Evolutionary conservation across 2,888 invertebrate genomes (phyloP), one percentile per base, ranked within the genome.

Genomic region (Abrostola triplasia): DNA sequence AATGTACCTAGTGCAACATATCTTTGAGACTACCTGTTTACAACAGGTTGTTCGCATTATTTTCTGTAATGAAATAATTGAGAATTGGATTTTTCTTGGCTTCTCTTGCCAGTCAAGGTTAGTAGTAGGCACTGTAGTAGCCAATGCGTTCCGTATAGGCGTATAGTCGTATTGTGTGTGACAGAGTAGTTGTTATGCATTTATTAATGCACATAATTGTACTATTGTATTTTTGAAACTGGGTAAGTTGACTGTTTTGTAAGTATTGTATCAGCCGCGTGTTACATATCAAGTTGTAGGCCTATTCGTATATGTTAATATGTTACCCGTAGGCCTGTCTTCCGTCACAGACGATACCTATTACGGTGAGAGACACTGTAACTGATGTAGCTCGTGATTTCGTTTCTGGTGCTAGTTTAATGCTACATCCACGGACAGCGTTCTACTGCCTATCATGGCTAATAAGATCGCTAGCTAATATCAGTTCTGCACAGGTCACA

Each of bases 81-180:
- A 55, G 36, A 37, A 41, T 55, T 74, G 67, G 58, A 67, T 63
- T 72, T 63, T 74, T 56, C 44, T 36, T 54, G 42, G 36, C 44
- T 47, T 47, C 44, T 24, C 59, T 73, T 63, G 36, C 6, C 24
- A 37, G 49, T 48, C 75, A 74, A 70, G 75, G 70, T 74, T 44
- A 52, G 47, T 24, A 2, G 24, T 24, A 24, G 24, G 24, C 24
- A 24, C 42, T 11, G 36, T 47, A 47, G 13, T 47, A 63, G 38
- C 55, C 62, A 44, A 42, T 55, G 47, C 40, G 13, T 57, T 73
- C 56, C 12, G 44, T 56, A 13, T 52, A 53, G 41, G 13, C 24
- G 13, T 47, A 24, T 52, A 53, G 41, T 36, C 24, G 13, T 47
- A 24, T 41, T 41, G 38, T 52, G 44, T 50, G 24, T 50, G 49